Evolutionary conservation across 2,113 vertebrate genomes (phyloP), one percentile per base, ranked within the genome.

Genomic region (Meleagris gallopavo): DNA sequence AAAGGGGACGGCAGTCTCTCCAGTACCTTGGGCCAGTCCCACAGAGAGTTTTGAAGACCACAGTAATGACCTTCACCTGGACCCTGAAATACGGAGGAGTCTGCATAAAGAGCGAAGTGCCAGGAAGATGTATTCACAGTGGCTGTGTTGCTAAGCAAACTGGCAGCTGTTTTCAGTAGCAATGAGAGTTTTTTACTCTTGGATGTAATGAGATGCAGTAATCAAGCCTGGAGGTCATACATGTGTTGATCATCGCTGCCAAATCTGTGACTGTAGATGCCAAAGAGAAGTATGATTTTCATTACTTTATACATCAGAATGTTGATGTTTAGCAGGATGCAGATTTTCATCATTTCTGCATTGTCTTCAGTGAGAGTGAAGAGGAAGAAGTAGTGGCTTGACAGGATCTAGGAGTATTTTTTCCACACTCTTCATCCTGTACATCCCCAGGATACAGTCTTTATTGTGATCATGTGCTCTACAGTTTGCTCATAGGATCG

Each of bases 81-180:
- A 48, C 72, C 88, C 91, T 75, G 89, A 89, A 95, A 45, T 88
- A 34, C 20, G 21, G 71, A 89, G 76, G 91, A 94, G 57, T 40
- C 52, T 52, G 52, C 2, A 1, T 5, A 1, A 72, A 80, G 69
- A 43, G 20, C 61, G 25, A 24, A 11, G 0, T 90, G 76, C 79
- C 81, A 67, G 74, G 34, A 25, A 8, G 34, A 89, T 76, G 85
- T 62, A 78, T 87, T 94, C 74, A 41, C 48, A 60, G n/a, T 34
- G 41, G 21, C 67, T 69, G 69, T 69, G 86, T 81, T 96, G 88
- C 93, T 95, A 88, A 92, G 94, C 88, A 83, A 54, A 66, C 38
- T 25, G 80, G 64, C 64, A 87, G 76, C 73, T 93, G 72, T 32
- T 67, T 81, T 86, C 65, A 80, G 55, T 66, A 84, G 30, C 87